Base-by-base conservation (phyloP, 2,797 vertebrate species). In the Tangara arthus region DNA sequence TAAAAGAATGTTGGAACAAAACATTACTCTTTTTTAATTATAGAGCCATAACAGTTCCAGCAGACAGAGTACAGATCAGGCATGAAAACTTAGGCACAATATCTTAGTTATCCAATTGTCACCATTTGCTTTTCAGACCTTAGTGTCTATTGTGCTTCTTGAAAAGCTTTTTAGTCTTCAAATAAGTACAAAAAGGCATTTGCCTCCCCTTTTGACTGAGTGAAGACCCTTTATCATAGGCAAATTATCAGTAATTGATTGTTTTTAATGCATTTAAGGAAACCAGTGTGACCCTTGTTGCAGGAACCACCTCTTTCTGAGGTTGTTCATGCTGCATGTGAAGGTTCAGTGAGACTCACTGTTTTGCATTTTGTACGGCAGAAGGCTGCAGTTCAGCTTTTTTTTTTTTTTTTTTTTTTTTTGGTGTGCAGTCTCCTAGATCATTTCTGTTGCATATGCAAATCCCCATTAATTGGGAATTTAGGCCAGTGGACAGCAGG, bases 1-100 rank as follows among this genome's bases (percentile, higher is more conserved):
- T 86, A 76, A 68, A 95, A 83, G 83, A 90, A 92, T 65, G 50
- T 81, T 68, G 60, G 76, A 88, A 93, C 64, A 82, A 85, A 77
- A 70, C 23, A 4, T 77, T 52, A 41, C 35, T 8, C 15, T 55
- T 87, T 91, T 90, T 93, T 57, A 83, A 75, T 87, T 83, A 42
- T 2, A 63, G 37, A 70, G 32, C 68, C 2, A 0, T 41, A 53
- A n/a, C 34, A 81, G 41, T 76, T 75, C 17, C 39, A 53, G 57
- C 46, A 82, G 73, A 78, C 32, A 70, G 41, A 70, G 65, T 56
- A 55, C 44, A 79, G 55, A 82, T 44, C 2, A 3, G 37, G 46
- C 4, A 0, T 30, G 69, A 90, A 81, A 86, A 76, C 11, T 34
- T 46, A 15, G 32, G 15, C 3, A 0, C 14, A 19, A 53, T 77